Percentiles rank a stretch among this genome's conserved stretches.
Evolutionary conservation across 2,797 vertebrate genomes (phyloP).

Genomic region (Craterocephalus amniculus): DNA sequence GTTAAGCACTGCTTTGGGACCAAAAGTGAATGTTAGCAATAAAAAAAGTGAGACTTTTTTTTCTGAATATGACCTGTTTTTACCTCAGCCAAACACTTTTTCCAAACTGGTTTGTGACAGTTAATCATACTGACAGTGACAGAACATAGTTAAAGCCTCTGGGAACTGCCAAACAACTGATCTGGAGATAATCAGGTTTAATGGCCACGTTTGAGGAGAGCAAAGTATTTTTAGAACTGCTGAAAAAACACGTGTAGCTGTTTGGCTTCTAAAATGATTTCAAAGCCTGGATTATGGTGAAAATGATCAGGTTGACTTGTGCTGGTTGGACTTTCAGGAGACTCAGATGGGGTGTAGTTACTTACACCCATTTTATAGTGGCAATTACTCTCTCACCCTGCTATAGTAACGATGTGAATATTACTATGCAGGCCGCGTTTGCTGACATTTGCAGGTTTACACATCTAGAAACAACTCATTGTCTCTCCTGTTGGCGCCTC

Average conservation of each 20-base stretch:
- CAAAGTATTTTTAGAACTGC: slow-evolving; percentile 25
- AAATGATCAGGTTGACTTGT: neutral
- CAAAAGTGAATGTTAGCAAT: slow-evolving; percentile 64
- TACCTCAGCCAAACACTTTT: neutral
- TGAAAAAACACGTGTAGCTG: slow-evolving; percentile 33
- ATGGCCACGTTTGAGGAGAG: neutral
- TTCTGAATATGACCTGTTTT: slow-evolving; percentile 8
- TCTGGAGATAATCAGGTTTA: neutral
- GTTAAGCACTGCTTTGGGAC: slow-evolving; percentile 48
- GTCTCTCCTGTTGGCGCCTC: neutral
- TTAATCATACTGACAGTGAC: slow-evolving; percentile 3
- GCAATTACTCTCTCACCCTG: too few species aligned
- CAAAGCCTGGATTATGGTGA: slow-evolving; percentile 10
- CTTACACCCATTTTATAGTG: too few species aligned
- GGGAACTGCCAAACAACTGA: neutral
- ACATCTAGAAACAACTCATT: too few species aligned
- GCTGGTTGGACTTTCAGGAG: neutral
- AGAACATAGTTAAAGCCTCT: neutral
- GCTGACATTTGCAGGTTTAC: neutral
- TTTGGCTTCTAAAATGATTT: slow-evolving; percentile 24
- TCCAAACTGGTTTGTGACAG: neutral
- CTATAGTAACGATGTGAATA: too few species aligned
- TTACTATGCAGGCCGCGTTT: neutral
- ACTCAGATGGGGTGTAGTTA: neutral
- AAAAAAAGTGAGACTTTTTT: slow-evolving; percentile 43